Evolutionary conservation across 2,797 vertebrate species (phyloP), one percentile per base, ranked within the genome.

Genomic region (Aplochiton taeniatus): DNA sequence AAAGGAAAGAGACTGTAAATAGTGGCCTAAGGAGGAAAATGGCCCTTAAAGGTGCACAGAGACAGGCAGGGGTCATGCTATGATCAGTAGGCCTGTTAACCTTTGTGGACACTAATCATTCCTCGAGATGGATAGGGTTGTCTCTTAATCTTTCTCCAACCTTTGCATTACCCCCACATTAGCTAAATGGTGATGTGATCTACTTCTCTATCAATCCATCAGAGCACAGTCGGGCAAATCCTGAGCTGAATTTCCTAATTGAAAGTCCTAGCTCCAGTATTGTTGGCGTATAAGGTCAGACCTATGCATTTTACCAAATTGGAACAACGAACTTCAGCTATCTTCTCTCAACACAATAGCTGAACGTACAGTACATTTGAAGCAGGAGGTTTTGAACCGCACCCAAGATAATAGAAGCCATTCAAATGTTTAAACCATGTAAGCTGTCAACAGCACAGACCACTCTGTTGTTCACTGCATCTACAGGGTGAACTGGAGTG

Each of bases 71-170:
- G 65, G 65, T 78, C 71, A 70, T 58, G 55, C 3, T 4, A 41
- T 78, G 70, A 87, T 83, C 62, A 70, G 68, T 82, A 47, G 68
- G 69, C 75, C 70, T 75, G 66, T 80, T 83, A 77, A 84, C 76
- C 73, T 77, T 75, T 70, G 20, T 75, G 62, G 74, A 74, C 76
- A 72, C 53, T 84, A 82, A 85, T 85, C 83, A 72, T 77, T 68
- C 65, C 79, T 69, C 65, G 65, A 75, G 72, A 84, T 78, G 71
- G 63, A 81, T 80, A 63, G 52, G 63, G 61, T 63, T 66, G 73
- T 69, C 73, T 75, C 57, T 81, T 75, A 76, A 77, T 82, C 78
- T 78, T 72, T 78, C 49, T 18, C 68, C 60, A 73, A 76, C 49
- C 20, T 54, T 51, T 69, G 49, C 73, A 70, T 68, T 70, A 56